Evolutionary conservation across 2,888 invertebrate species (phyloP).

Genomic region (Tyria jacobaeae): DNA sequence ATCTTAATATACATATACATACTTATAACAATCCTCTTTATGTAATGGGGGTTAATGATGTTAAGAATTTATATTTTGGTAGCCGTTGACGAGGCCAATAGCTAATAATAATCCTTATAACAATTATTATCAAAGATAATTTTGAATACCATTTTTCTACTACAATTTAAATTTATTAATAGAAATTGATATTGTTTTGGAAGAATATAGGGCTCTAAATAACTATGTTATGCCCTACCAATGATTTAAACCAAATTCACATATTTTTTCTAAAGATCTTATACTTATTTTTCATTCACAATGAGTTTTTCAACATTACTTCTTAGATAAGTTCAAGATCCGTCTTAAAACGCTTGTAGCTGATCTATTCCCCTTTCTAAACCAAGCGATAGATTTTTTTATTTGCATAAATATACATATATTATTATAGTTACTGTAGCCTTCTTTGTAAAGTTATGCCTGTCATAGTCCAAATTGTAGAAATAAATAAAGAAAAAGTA

Average conservation of each 20-base stretch:
- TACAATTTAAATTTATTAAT: constrained; percentile 39
- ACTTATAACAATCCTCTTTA: neutral
- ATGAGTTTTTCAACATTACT: neutral
- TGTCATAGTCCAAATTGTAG: neutral
- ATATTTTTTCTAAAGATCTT: neutral
- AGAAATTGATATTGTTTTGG: constrained; percentile 25
- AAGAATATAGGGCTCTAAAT: constrained; percentile 19
- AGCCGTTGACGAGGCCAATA: neutral
- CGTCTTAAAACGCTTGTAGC: neutral
- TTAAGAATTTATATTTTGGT: neutral
- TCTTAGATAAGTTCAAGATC: neutral
- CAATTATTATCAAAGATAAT: constrained; percentile 76
- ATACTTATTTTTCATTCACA: neutral
- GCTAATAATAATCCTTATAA: constrained; percentile 59
- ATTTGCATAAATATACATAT: neutral
- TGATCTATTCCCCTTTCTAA: neutral
- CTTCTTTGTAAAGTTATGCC: neutral
- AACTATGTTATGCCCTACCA: constrained; percentile 24
- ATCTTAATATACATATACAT: neutral
- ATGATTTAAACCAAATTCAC: neutral
- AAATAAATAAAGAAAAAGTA: neutral
- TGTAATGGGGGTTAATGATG: neutral
- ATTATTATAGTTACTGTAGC: neutral
- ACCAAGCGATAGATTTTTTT: neutral
- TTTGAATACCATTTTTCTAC: constrained; percentile 42